Evolutionary conservation across 2,113 vertebrate species (phyloP).

Genomic region (Oryzias melastigma): DNA sequence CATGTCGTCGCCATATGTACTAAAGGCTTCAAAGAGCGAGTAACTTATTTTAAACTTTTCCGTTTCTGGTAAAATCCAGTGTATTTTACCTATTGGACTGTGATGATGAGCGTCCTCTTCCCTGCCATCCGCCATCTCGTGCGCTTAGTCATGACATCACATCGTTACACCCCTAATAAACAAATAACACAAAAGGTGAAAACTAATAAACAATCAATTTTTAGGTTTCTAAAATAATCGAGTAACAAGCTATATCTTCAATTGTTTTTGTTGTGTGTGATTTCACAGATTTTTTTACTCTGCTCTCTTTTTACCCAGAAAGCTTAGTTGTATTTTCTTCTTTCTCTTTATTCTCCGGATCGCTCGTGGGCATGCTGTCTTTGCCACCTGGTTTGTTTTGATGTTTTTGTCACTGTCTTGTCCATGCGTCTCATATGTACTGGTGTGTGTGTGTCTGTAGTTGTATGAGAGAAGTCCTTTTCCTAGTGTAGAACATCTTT

Average conservation of each 20-base stretch:
- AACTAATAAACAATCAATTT: no score
- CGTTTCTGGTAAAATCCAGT: no score
- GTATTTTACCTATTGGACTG: no score
- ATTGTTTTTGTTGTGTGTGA: background rate
- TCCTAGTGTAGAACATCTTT: conserved; percentile 69
- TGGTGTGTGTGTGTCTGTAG: conserved; percentile 6
- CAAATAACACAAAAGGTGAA: no score
- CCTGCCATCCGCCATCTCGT: no score
- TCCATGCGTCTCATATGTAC: conserved; percentile 3
- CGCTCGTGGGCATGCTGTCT: conserved; percentile 49
- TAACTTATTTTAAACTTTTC: no score
- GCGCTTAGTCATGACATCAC: no score
- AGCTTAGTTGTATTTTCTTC: conserved; percentile 34
- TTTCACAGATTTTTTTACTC: conserved; percentile 13
- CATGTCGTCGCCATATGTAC: no score
- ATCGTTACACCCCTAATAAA: no score
- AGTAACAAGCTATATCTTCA: background rate
- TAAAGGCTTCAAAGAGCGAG: no score
- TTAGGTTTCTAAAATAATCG: background rate
- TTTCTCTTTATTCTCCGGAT: conserved; percentile 27
- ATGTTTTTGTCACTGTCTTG: conserved; percentile 3
- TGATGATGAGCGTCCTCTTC: no score
- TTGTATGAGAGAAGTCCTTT: conserved; percentile 59
- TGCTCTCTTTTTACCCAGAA: background rate
- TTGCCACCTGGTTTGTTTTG: conserved; percentile 49